Conservation (phyloP, 2,113 vertebrate species). For the Prunella himalayana region DNA sequence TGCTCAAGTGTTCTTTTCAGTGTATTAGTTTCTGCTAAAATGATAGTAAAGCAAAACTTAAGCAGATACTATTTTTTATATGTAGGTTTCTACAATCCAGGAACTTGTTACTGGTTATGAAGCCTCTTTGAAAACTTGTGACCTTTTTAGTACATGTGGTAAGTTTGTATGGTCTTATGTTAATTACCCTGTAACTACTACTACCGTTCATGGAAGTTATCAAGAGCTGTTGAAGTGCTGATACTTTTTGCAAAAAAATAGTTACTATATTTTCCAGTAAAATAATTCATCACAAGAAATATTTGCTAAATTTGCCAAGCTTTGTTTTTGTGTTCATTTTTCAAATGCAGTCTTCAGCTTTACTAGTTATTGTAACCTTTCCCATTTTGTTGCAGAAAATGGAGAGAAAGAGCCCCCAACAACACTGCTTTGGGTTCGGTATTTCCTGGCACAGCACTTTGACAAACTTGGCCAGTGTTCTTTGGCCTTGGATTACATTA, state of each 20-base stretch:
- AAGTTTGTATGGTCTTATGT: conserved; percentile 32
- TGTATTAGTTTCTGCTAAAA: not conserved
- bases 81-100: conserved; percentile 75
- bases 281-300: not conserved
- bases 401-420: conserved; percentile 77
- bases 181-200: not conserved
- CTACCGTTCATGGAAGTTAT: not conserved
- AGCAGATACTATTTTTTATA: not conserved
- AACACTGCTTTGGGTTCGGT: conserved; percentile 78
- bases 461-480: conserved; percentile 79
- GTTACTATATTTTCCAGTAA: not conserved
- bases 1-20: not conserved
- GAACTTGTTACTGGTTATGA: conserved; percentile 80
- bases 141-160: conserved; percentile 73
- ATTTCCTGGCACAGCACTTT: conserved; percentile 82
- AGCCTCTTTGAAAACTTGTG: conserved; percentile 74
- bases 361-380: not conserved
- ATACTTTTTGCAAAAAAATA: not conserved
- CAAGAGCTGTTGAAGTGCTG: not conserved
- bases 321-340: not conserved
- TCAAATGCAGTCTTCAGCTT: not conserved
- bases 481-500: conserved; percentile 80
- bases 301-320: not conserved
- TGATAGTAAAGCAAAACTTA: not conserved
- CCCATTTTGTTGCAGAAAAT: conserved; percentile 72